phyloP scores from a whole-genome alignment of 2,888 invertebrate genomes.

The Pristionchus arcanus region DNA sequence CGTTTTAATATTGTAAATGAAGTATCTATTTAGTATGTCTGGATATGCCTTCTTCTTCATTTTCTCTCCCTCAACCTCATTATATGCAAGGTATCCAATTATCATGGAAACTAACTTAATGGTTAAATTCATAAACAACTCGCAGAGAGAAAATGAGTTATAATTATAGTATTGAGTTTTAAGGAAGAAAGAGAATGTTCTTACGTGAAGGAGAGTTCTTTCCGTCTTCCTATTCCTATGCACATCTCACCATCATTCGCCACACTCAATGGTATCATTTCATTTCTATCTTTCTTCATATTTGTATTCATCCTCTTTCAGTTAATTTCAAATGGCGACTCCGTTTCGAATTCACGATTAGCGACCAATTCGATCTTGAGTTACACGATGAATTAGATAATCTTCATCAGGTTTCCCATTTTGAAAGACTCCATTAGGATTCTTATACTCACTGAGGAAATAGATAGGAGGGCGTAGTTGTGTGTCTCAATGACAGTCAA shows the following conservation, averaged over 20 bases:
- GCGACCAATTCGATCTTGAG: background rate
- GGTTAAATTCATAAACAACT: no score
- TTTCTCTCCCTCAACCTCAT: background rate
- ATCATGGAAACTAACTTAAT: no score
- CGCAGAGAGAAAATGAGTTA: background rate
- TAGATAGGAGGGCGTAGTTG: no score
- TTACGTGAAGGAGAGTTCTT: background rate
- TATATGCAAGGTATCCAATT: background rate
- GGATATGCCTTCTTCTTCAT: slow-evolving; percentile 49
- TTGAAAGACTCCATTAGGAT: background rate
- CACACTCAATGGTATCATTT: background rate
- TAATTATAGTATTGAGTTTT: background rate
- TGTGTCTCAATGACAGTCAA: background rate
- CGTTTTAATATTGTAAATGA: background rate
- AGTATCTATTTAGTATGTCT: background rate
- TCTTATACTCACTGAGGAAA: no score
- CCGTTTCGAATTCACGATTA: slow-evolving; percentile 53
- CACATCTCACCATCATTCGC: slow-evolving; percentile 43
- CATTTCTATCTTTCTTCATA: background rate
- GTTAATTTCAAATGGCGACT: slow-evolving; percentile 54
- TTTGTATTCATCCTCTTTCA: background rate
- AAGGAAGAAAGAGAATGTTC: slow-evolving; percentile 40
- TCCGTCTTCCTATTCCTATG: slow-evolving; percentile 53
- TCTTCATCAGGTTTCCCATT: background rate
- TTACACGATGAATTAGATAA: slow-evolving; percentile 32